Percentiles rank a stretch among this genome's conserved stretches.
These are phyloP conservation scores for Aplysina aerophoba DNA, from an alignment of 37 sponge, comb jelly and placozoan genomes.

Conservation along the genomic window DNA sequence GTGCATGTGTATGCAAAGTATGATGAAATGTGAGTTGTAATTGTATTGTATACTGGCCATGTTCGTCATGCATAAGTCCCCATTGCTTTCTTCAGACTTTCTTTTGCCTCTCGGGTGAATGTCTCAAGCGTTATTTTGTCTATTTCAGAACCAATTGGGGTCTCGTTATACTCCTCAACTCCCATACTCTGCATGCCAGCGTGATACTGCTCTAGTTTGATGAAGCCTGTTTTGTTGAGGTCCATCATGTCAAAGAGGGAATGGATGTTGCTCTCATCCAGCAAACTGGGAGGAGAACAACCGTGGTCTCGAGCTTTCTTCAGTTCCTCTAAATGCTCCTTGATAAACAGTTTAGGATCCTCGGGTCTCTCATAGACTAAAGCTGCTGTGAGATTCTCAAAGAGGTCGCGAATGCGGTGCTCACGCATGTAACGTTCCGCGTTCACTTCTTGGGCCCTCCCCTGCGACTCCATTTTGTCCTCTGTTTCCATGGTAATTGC, in stretches of 20 bases:
- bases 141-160: conserved; percentile 63
- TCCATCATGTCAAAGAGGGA: conserved; percentile 92
- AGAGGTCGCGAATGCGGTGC: conserved; percentile 79
- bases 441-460: conserved; percentile 13
- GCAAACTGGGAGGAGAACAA: conserved; percentile 62
- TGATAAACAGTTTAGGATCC: conserved; percentile 77
- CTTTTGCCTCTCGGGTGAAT: conserved; percentile 69
- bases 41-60: not conserved
- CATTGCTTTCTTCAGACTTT: conserved; percentile 50
- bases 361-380: conserved; percentile 85
- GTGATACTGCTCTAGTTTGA: conserved; percentile 78
- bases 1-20: too few species aligned
- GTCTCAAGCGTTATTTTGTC: conserved; percentile 75
- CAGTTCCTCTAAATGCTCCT: conserved; percentile 67
- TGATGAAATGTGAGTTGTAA: too few species aligned
- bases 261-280: conserved; percentile 81
- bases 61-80: conserved; percentile 51
- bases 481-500: conserved; percentile 10
- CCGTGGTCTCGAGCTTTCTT: conserved; percentile 56
- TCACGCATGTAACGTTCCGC: conserved; percentile 71
- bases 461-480: conserved; percentile 25
- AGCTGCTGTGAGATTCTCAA: conserved; percentile 86
- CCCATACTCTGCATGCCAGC: conserved; percentile 81
- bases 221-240: conserved; percentile 75
- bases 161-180: conserved; percentile 54